Conservation (phyloP, 2,797 vertebrate species). For the Sebastolobus altivelis region DNA sequence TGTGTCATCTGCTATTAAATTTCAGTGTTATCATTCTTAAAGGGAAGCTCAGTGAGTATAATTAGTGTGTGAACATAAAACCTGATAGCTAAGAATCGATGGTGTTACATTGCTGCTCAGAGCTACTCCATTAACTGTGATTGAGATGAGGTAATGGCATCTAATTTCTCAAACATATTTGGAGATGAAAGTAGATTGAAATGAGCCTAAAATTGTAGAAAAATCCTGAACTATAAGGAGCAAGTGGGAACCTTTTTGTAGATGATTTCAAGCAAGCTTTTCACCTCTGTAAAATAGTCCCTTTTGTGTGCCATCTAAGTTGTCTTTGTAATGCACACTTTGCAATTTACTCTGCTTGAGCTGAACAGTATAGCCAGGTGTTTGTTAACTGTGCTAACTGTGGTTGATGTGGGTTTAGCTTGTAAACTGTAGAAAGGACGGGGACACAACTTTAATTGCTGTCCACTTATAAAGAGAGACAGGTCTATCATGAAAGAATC, state of each 20-base stretch:
- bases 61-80: conserved; percentile 19
- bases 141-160: neutral
- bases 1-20: neutral
- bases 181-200: neutral
- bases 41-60: neutral
- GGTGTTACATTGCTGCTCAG: neutral
- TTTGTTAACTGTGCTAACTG: neutral
- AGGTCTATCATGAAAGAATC: neutral
- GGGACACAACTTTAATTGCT: neutral
- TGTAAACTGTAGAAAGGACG: neutral
- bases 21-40: conserved; percentile 8
- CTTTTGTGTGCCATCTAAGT: neutral
- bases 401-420: neutral
- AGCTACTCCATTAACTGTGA: conserved; percentile 20
- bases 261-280: neutral
- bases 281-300: neutral
- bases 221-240: neutral
- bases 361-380: neutral
- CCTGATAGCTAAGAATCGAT: neutral
- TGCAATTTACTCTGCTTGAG: neutral
- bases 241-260: neutral
- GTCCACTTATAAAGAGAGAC: neutral
- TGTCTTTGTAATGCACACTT: neutral
- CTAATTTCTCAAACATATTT: neutral
- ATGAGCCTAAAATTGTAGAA: neutral